These are phyloP conservation scores for Diarsia dahlii DNA, from an alignment of 2,888 invertebrate genomes.

Conservation along the genomic window DNA sequence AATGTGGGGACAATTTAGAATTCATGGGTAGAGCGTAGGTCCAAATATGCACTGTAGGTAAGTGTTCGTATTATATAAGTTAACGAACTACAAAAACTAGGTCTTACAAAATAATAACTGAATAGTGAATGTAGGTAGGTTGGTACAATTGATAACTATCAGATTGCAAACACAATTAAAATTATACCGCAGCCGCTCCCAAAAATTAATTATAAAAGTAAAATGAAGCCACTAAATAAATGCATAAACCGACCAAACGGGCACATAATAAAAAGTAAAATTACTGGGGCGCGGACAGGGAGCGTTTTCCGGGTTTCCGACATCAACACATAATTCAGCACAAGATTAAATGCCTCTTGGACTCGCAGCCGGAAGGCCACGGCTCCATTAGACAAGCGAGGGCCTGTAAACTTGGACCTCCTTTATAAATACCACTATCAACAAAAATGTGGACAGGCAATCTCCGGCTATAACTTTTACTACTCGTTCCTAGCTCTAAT, in stretches of 20 bases:
- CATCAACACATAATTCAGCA: constrained; percentile 88
- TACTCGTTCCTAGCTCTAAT: constrained; percentile 53
- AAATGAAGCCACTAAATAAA: constrained; percentile 67
- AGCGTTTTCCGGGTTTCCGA: constrained; percentile 85
- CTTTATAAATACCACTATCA: constrained; percentile 74
- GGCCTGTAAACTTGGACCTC: constrained; percentile 75
- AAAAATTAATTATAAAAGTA: constrained; percentile 65
- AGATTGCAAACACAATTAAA: constrained; percentile 48
- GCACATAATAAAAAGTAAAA: constrained; percentile 83
- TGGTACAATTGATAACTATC: background rate
- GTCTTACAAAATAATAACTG: background rate
- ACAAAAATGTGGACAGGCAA: constrained; percentile 64
- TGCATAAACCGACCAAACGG: constrained; percentile 72
- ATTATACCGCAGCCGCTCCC: constrained; percentile 38
- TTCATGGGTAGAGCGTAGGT: background rate
- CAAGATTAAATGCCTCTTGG: constrained; percentile 89
- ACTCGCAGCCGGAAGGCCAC: constrained; percentile 85
- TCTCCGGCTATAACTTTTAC: constrained; percentile 60
- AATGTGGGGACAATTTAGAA: background rate
- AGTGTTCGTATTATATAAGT: background rate
- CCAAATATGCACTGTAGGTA: background rate
- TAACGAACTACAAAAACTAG: background rate
- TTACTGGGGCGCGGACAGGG: constrained; percentile 82
- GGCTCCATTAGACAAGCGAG: constrained; percentile 83
- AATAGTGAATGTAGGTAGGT: background rate